Evolutionary conservation across 2,113 vertebrate genomes (phyloP).

Genomic region (Ailurus styani): DNA sequence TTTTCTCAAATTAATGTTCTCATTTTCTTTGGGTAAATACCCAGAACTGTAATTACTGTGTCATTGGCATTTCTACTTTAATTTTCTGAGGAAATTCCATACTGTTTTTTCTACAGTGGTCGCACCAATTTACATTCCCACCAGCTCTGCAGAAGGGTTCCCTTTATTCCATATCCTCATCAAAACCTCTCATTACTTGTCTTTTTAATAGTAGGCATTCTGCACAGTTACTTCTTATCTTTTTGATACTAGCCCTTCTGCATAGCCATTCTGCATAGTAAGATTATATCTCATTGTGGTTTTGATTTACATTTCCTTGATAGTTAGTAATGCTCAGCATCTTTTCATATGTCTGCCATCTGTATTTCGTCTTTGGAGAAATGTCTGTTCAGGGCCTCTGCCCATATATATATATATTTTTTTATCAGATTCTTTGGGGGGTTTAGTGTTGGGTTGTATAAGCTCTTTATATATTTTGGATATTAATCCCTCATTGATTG

Average conservation of each 20-base stretch:
- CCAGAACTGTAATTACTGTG: neutral
- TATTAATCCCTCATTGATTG: too few species aligned
- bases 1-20: neutral
- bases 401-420: neutral
- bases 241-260: neutral
- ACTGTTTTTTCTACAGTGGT: neutral
- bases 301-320: neutral
- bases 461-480: too few species aligned
- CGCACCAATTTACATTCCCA: neutral
- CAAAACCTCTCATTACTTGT: neutral
- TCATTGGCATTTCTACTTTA: neutral
- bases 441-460: neutral
- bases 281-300: neutral
- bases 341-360: neutral
- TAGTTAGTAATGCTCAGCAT: neutral
- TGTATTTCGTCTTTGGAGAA: neutral
- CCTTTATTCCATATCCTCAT: neutral
- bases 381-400: neutral
- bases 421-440: neutral
- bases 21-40: neutral
- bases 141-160: neutral
- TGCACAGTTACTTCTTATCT: neutral
- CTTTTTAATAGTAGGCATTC: too few species aligned
- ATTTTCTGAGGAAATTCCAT: neutral
- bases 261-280: neutral